Evolutionary conservation across 2,888 invertebrate species (phyloP), one percentile per base, ranked within the genome.

Genomic region (Prenolepis imparis): DNA sequence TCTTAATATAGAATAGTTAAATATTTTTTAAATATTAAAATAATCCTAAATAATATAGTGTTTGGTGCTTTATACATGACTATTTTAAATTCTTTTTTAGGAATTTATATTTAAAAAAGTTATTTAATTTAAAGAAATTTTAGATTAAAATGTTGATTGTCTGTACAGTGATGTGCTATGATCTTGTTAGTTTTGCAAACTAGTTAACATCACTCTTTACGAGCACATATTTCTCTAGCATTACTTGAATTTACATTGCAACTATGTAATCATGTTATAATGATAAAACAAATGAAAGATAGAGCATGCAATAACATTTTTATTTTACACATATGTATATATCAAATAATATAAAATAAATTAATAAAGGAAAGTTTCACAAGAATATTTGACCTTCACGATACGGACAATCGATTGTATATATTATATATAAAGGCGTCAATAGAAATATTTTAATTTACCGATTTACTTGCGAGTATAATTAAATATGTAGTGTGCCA

Each of bases 361-460:
- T n/a, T 52, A 28, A 28, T n/a, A 52, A 52, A 48, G 6, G 6
- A 48, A 48, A 52, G 15, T 15, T 52, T 52, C 15, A 15, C n/a
- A 52, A 52, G 6, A 52, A 52, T 52, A 0, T 52, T 52, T 52
- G 8, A 52, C 8, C n/a, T n/a, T 52, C 18, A 48, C 4, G 44
- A 44, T 52, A n/a, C 15, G 8, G 48, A 52, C 52, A n/a, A 52
- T 52, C 52, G 8, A 52, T 52, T 52, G 52, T 52, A 52, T 8
- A 18, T 68, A 28, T n/a, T 28, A 28, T 28, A 28, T 28, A 44
- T 3, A 8, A 55, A 77, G 28, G 5, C 32, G 18, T 41, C 59
- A n/a, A 78, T 32, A 70, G 68, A 55, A 74, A 55, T 21, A 78
- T 68, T 32, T 70, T 68, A 21, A 48, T 78, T 68, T n/a, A n/a